phyloP scores from a whole-genome alignment of 2,797 vertebrate genomes.

The Ctenopoma multispine region DNA sequence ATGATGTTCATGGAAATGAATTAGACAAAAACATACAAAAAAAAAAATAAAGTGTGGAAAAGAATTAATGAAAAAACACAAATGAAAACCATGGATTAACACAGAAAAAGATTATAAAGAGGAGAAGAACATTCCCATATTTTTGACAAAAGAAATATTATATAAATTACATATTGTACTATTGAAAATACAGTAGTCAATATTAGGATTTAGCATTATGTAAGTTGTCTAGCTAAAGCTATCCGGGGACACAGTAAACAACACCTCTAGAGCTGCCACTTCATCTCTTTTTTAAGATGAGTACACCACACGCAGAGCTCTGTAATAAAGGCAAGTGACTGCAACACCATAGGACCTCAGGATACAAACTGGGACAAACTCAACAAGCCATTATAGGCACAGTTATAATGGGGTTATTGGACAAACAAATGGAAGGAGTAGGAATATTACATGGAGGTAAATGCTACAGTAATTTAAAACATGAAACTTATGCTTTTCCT shows the following conservation, averaged over 20 bases:
- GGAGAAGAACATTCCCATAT: no score
- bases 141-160: no score
- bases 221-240: conserved; percentile 44
- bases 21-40: neutral
- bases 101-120: neutral
- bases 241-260: conserved; percentile 75
- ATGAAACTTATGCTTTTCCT: conserved; percentile 26
- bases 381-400: conserved; percentile 5
- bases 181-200: conserved; percentile 4
- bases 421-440: conserved; percentile 15
- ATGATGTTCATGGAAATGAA: neutral
- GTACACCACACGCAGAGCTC: conserved; percentile 68
- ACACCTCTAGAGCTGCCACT: conserved; percentile 66
- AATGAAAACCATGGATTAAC: neutral
- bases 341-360: conserved; percentile 6
- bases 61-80: neutral
- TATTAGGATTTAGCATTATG: conserved; percentile 69
- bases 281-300: conserved; percentile 55
- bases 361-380: conserved; percentile 15
- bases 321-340: conserved; percentile 73
- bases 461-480: conserved; percentile 34
- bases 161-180: neutral
- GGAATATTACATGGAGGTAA: neutral
- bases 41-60: neutral
- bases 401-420: neutral